Percentiles rank a stretch among this genome's conserved stretches.
These are phyloP conservation scores for Charanyca ferruginea DNA, from an alignment of 2,888 invertebrate species.

Conservation along the genomic window DNA sequence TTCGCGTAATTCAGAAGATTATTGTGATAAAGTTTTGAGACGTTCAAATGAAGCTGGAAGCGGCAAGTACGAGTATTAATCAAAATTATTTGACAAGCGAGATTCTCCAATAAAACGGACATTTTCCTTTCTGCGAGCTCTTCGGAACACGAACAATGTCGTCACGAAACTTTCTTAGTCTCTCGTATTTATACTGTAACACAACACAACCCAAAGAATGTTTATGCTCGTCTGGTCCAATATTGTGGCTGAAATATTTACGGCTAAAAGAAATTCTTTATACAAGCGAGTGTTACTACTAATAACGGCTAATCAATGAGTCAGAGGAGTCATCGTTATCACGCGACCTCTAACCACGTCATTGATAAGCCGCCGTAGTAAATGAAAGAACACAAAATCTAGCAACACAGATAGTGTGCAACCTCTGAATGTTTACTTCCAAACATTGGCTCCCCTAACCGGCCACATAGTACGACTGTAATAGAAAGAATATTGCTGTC, in stretches of 20 bases:
- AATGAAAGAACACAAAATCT: conserved; percentile 37
- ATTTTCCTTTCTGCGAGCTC: conserved; percentile 43
- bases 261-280: conserved; percentile 18
- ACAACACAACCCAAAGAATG: conserved; percentile 25
- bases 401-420: conserved; percentile 24
- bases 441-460: conserved; percentile 23
- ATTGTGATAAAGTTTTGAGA: conserved; percentile 59
- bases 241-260: neutral
- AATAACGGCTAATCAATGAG: conserved; percentile 40
- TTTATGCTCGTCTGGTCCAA: conserved; percentile 16
- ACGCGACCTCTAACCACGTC: conserved; percentile 44
- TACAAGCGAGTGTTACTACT: conserved; percentile 6
- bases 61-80: conserved; percentile 50
- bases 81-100: conserved; percentile 55
- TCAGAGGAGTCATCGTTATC: conserved; percentile 54
- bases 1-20: conserved; percentile 54
- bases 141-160: conserved; percentile 46
- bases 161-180: conserved; percentile 40
- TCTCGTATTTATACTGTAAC: conserved; percentile 23
- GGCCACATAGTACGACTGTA: conserved; percentile 17
- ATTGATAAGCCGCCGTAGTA: conserved; percentile 46
- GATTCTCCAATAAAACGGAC: conserved; percentile 45
- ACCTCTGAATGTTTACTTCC: conserved; percentile 38
- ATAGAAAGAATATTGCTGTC: conserved; percentile 48
- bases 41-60: conserved; percentile 37